Conservation (phyloP, 2,113 vertebrate genomes). For the Myiopsitta monachus region DNA sequence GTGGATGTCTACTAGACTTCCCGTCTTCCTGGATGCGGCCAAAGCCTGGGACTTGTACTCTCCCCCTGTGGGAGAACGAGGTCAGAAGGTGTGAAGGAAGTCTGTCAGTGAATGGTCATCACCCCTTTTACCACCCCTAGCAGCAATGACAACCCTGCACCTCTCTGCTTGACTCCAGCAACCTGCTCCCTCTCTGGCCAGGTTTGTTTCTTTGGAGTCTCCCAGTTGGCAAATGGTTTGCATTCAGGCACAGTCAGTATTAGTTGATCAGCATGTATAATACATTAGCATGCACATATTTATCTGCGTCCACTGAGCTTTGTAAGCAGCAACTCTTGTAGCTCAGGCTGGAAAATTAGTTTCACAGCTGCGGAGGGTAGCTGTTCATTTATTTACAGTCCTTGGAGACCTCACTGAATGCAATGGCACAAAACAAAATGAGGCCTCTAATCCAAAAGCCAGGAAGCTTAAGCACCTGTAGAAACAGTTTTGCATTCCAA, state of each 20-base stretch:
- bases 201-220: background rate
- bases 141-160: background rate
- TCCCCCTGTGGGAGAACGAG: background rate
- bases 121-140: background rate
- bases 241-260: background rate
- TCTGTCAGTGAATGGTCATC: background rate
- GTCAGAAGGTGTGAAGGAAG: background rate
- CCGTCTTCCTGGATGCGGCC: background rate
- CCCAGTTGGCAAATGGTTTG: background rate
- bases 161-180: background rate
- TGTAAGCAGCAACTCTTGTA: conserved; percentile 30
- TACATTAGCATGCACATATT: conserved; percentile 35
- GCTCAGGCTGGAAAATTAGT: conserved; percentile 45
- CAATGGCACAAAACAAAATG: conserved; percentile 63
- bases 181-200: background rate
- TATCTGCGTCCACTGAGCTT: conserved; percentile 37
- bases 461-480: conserved; percentile 72
- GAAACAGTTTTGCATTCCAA: conserved; percentile 73
- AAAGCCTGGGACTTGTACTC: background rate
- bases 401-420: conserved; percentile 55
- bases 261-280: conserved; percentile 19
- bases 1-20: background rate
- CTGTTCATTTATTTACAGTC: conserved; percentile 66
- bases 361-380: conserved; percentile 55
- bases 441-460: conserved; percentile 69